Conservation (phyloP, 53 echinoderm and acorn worm genomes). For the Patiria pectinifera region DNA sequence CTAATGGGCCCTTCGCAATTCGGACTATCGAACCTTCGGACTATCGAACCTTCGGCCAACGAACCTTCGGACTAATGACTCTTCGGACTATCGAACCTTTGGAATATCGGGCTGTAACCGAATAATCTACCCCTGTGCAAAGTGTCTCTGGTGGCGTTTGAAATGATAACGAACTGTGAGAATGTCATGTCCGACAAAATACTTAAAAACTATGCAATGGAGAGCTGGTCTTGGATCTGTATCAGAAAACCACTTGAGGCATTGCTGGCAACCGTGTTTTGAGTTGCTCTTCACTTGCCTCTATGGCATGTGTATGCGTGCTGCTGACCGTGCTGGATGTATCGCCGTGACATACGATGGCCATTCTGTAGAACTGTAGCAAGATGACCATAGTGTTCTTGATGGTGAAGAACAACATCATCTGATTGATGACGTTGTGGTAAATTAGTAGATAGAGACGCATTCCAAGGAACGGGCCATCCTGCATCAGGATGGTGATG, state of each 20-base stretch:
- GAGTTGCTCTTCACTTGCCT: background rate
- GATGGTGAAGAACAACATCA: slow-evolving; percentile 94
- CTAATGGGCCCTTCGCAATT: too few species aligned
- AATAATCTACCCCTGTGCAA: too few species aligned
- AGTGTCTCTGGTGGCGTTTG: too few species aligned
- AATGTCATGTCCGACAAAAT: too few species aligned
- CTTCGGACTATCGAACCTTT: too few species aligned
- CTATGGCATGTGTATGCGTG: too few species aligned
- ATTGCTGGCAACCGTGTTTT: background rate
- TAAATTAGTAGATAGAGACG: slow-evolving; percentile 82
- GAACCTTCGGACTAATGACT: too few species aligned
- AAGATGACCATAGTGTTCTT: slow-evolving; percentile 86
- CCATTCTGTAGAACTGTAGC: slow-evolving; percentile 84
- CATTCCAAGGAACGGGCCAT: slow-evolving; percentile 89
- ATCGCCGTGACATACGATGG: slow-evolving; percentile 60
- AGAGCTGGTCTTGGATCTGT: background rate
- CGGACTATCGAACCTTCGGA: too few species aligned
- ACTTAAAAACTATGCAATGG: too few species aligned
- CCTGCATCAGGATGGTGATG: slow-evolving; percentile 86
- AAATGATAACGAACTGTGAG: too few species aligned
- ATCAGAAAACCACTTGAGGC: background rate
- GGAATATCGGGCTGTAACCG: too few species aligned
- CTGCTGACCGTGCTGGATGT: background rate
- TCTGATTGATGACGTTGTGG: slow-evolving; percentile 75
- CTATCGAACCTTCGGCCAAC: too few species aligned